These are phyloP conservation scores for Rhodeus uyekii DNA, from an alignment of 2,797 vertebrate genomes.

Conservation along the genomic window DNA sequence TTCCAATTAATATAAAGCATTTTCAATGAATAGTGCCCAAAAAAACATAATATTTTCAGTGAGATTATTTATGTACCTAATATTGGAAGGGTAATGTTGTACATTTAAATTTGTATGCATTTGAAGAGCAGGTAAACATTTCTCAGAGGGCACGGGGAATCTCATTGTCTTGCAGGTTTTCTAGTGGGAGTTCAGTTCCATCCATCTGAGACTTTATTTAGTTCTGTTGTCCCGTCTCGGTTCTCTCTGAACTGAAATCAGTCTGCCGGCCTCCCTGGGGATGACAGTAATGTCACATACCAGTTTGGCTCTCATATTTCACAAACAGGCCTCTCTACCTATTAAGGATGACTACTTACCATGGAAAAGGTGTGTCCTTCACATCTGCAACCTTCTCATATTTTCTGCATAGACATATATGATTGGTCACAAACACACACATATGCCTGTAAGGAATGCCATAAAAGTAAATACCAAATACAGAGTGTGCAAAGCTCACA, in stretches of 20 bases:
- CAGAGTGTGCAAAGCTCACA: background rate
- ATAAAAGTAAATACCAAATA: constrained; percentile 32
- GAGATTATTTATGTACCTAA: background rate
- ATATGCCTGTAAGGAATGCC: background rate
- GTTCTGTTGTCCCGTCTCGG: constrained; percentile 73
- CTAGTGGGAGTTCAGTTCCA: constrained; percentile 71
- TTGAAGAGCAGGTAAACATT: constrained; percentile 60
- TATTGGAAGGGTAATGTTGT: constrained; percentile 4
- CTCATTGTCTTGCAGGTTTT: constrained; percentile 69
- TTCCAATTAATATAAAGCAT: background rate
- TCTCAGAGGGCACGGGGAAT: constrained; percentile 61
- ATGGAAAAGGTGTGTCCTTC: constrained; percentile 95
- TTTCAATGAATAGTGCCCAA: background rate
- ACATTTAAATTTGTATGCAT: background rate
- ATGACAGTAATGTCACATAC: constrained; percentile 93
- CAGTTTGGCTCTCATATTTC: constrained; percentile 89
- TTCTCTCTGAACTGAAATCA: constrained; percentile 81
- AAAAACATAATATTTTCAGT: background rate
- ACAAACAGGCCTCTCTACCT: constrained; percentile 89
- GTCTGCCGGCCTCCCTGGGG: constrained; percentile 87
- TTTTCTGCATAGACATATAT: constrained; percentile 64
- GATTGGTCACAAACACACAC: background rate
- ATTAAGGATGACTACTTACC: constrained; percentile 97
- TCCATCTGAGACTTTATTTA: constrained; percentile 83
- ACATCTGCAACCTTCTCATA: constrained; percentile 86